Evolutionary conservation across 30 jellyfish, hydroid and myxozoan species (phyloP).

Genomic region (Clytia hemisphaerica): DNA sequence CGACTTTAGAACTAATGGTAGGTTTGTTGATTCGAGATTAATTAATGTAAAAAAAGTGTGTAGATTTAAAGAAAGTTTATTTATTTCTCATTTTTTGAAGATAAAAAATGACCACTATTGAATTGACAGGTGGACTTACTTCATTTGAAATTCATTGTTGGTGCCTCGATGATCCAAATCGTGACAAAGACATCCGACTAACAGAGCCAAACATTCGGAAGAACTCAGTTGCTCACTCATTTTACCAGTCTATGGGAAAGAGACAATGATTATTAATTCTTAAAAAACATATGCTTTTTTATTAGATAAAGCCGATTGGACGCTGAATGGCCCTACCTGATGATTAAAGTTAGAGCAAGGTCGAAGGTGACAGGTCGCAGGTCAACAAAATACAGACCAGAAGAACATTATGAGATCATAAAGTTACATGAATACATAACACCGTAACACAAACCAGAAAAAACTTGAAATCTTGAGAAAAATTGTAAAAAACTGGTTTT

Average conservation of each 20-base stretch:
- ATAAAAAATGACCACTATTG: neutral
- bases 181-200: slow-evolving; percentile 92
- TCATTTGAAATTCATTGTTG: slow-evolving; percentile 85
- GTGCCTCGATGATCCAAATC: slow-evolving; percentile 94
- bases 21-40: neutral
- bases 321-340: no score
- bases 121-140: slow-evolving; percentile 36
- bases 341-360: no score
- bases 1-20: neutral
- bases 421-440: no score
- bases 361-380: no score
- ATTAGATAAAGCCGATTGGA: neutral
- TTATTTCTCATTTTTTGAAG: no score
- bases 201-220: slow-evolving; percentile 68
- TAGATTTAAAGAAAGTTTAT: no score
- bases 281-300: neutral
- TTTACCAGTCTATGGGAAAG: slow-evolving; percentile 56
- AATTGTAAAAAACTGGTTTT: no score
- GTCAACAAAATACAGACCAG: neutral
- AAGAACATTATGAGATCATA: no score
- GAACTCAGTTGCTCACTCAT: slow-evolving; percentile 61
- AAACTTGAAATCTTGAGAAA: no score
- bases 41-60: neutral
- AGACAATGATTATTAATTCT: neutral
- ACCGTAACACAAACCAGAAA: no score